phyloP scores from a whole-genome alignment of 92 coral and sea anemone species.

The Scolanthus callimorphus region DNA sequence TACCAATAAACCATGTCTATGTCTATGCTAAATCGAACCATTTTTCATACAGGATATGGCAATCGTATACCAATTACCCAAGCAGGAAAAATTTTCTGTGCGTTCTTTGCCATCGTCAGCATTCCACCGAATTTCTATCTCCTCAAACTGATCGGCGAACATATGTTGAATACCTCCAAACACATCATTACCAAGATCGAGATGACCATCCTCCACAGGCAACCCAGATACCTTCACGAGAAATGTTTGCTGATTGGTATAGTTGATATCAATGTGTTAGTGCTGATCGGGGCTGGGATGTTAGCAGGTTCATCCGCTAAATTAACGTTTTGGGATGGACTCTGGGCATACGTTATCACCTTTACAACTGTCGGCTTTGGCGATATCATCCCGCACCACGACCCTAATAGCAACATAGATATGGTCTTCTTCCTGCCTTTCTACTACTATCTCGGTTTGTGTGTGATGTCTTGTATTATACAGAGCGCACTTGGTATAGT shows the following conservation, averaged over 20 bases:
- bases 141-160: not conserved
- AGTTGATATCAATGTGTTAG: not conserved
- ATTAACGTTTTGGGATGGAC: conserved; percentile 34
- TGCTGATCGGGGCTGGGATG: conserved; percentile 11
- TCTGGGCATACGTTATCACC: not conserved
- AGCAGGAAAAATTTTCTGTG: not conserved
- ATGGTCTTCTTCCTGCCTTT: not conserved
- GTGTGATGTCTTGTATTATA: not conserved
- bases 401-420: not conserved
- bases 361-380: not conserved
- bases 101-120: not conserved
- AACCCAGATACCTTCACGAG: not conserved
- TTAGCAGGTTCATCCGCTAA: not conserved
- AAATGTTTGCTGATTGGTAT: not conserved
- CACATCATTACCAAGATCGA: not conserved
- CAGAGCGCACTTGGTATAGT: not conserved
- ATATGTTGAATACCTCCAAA: not conserved
- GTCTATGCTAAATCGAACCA: too few relatives aligned
- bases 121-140: not conserved
- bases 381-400: not conserved
- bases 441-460: not conserved
- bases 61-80: not conserved
- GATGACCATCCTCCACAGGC: not conserved
- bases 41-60: not conserved
- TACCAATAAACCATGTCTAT: too few relatives aligned